These are phyloP conservation scores for Sarcoramphus papa DNA, from an alignment of 2,797 vertebrate species.

Conservation along the genomic window DNA sequence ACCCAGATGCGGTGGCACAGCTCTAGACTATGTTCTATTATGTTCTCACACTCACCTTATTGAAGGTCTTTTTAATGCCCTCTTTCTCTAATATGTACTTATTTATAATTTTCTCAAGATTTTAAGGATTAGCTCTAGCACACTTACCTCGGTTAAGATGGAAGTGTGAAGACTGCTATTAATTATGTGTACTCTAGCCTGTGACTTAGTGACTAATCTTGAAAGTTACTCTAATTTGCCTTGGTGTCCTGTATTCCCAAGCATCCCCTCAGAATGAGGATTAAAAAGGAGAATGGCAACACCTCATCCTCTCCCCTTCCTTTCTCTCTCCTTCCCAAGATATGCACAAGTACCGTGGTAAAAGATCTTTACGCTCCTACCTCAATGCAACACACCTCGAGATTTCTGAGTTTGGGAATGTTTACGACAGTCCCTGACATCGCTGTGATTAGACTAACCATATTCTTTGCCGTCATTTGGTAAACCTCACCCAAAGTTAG, in stretches of 20 bases:
- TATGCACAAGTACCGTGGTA: not conserved
- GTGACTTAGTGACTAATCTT: not conserved
- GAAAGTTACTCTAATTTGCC: not conserved
- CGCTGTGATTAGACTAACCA: not conserved
- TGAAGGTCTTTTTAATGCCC: not conserved
- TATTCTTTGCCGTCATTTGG: not conserved
- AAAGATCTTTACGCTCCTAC: not conserved
- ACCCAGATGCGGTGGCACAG: not conserved
- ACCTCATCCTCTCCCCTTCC: not conserved
- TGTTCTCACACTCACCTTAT: not conserved
- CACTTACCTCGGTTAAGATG: not conserved
- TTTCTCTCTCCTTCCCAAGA: not conserved
- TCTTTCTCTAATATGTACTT: not conserved
- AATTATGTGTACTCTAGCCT: not conserved
- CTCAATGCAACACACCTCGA: not conserved
- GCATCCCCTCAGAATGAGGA: not conserved
- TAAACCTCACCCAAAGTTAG: not conserved
- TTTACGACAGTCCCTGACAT: not conserved
- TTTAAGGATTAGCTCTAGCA: not conserved
- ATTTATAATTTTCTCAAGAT: not conserved
- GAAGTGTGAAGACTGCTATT: not conserved
- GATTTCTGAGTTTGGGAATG: not conserved
- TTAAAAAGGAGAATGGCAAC: not conserved
- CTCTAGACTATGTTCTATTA: not conserved
- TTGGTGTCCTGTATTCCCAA: not conserved